Percentiles rank a stretch among this genome's conserved stretches.
Evolutionary conservation across 2,888 invertebrate species (phyloP).

Genomic region (Phaonia tiefii): DNA sequence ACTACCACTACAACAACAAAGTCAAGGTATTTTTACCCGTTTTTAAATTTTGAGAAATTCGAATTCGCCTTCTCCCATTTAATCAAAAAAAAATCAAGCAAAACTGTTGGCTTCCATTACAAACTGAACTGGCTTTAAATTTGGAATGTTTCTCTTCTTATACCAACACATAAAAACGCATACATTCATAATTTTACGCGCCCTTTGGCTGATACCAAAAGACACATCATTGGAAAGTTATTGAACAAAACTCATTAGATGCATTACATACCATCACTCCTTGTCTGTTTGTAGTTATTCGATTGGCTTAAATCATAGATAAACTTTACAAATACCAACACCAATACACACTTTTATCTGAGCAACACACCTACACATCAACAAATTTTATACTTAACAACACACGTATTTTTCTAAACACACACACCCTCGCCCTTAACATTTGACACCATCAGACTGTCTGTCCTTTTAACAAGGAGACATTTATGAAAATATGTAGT

Average conservation of each 20-base stretch:
- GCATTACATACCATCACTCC: neutral
- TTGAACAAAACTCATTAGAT: neutral
- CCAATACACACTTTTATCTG: conserved; percentile 49
- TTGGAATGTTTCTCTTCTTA: conserved; percentile 32
- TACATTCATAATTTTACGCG: neutral
- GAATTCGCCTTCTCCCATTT: conserved; percentile 8
- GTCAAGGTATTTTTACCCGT: conserved; percentile 68
- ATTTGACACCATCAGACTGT: neutral
- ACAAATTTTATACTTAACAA: conserved; percentile 2
- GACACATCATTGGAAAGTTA: neutral
- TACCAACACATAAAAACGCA: conserved; percentile 10
- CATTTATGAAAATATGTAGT: neutral
- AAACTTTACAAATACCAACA: conserved; percentile 54
- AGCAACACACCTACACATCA: conserved; percentile 29
- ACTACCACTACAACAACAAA: conserved; percentile 66
- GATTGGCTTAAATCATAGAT: conserved; percentile 59
- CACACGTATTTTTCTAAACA: too few species aligned
- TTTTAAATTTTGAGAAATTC: conserved; percentile 30
- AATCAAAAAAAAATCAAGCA: too few species aligned
- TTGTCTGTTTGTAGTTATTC: conserved; percentile 42
- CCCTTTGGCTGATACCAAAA: neutral
- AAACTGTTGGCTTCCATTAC: conserved; percentile 45
- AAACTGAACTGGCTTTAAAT: conserved; percentile 56
- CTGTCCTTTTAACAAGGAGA: neutral
- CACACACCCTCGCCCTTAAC: neutral